Evolutionary conservation across 2,797 vertebrate species (phyloP).

Genomic region (Kryptolebias ocellatus): DNA sequence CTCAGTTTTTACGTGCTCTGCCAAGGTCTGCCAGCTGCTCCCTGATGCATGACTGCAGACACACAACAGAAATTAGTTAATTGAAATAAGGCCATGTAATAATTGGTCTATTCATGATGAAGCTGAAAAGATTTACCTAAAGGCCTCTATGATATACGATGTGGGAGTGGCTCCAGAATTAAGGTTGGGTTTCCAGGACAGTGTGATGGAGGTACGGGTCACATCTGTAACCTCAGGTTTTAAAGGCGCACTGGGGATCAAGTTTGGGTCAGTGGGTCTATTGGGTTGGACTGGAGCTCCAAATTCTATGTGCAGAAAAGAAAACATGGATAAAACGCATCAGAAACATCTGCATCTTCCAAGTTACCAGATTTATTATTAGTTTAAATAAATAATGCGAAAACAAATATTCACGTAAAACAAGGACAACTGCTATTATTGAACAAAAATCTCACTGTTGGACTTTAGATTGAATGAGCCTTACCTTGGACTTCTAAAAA

Average conservation of each 20-base stretch:
- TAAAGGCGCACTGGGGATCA: conserved; percentile 95
- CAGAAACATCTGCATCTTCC: neutral
- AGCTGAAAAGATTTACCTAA: conserved; percentile 84
- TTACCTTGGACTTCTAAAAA: conserved; percentile 97
- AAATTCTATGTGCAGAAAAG: conserved; percentile 84
- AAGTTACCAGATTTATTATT: neutral
- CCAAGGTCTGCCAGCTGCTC: conserved; percentile 98
- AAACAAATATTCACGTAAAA: conserved; percentile 2
- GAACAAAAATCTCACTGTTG: neutral
- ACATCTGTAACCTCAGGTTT: conserved; percentile 96
- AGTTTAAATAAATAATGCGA: neutral
- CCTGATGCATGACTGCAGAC: conserved; percentile 91
- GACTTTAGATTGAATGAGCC: conserved; percentile 3
- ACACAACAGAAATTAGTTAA: conserved; percentile 23
- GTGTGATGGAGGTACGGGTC: conserved; percentile 89
- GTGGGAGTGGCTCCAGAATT: conserved; percentile 96
- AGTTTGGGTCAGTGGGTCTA: conserved; percentile 94
- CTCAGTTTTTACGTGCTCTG: conserved; percentile 95
- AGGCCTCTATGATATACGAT: conserved; percentile 96
- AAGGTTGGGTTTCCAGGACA: conserved; percentile 96
- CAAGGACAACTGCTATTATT: neutral
- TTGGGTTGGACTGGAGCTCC: conserved; percentile 93
- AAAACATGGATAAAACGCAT: conserved; percentile 18
- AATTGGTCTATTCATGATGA: neutral
- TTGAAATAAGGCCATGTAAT: neutral